These are phyloP conservation scores for Aphidius gifuensis DNA, from an alignment of 1,140 invertebrate species.

Conservation along the genomic window DNA sequence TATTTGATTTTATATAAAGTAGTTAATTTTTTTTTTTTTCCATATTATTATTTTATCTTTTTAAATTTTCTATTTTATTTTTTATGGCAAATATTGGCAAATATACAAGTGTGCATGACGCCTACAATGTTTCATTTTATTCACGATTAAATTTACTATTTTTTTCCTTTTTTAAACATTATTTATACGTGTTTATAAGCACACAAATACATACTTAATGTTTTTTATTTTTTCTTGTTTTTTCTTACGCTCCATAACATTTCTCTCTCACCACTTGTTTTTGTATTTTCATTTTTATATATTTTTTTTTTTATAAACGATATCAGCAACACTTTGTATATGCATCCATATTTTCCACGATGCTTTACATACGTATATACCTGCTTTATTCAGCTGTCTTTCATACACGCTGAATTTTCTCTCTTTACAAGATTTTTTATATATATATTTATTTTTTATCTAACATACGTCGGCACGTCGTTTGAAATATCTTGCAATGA, in stretches of 20 bases:
- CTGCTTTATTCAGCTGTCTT: slow-evolving; percentile 14
- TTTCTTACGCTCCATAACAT: slow-evolving; percentile 7
- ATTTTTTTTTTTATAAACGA: neutral
- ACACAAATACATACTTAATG: neutral
- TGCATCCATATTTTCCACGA: neutral
- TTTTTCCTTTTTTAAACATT: neutral
- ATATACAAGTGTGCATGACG: slow-evolving; percentile 18
- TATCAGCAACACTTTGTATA: neutral
- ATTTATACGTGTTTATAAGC: no score
- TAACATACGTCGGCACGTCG: slow-evolving; percentile 15
- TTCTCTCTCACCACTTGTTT: neutral
- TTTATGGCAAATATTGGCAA: slow-evolving; percentile 21
- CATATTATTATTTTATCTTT: no score
- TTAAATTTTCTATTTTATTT: no score
- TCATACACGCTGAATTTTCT: neutral
- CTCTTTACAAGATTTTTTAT: no score
- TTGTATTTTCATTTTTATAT: neutral
- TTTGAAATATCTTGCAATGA: slow-evolving; percentile 25
- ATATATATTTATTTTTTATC: no score
- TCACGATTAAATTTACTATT: slow-evolving; percentile 10
- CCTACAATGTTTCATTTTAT: slow-evolving; percentile 14
- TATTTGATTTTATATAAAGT: no score
- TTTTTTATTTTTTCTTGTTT: slow-evolving; percentile 1
- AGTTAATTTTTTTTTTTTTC: no score
- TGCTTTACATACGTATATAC: slow-evolving; percentile 16